Evolutionary conservation across 2,888 invertebrate species (phyloP).

Genomic region (Harpalus rufipes): DNA sequence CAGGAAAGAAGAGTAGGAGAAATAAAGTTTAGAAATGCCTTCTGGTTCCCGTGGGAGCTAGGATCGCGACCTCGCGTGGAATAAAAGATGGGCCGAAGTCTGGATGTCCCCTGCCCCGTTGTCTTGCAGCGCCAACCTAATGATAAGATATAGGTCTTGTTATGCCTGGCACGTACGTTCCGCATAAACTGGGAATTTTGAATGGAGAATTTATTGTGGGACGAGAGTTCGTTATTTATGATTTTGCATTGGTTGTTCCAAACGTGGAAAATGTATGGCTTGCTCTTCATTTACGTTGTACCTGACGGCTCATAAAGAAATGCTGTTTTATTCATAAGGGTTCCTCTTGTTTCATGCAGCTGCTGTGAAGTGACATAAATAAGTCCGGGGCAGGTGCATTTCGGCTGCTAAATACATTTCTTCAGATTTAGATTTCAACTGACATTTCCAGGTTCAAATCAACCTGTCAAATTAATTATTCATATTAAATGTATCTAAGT

Average conservation of each 20-base stretch:
- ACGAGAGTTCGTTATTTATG: conserved; percentile 67
- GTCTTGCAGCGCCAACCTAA: conserved; percentile 52
- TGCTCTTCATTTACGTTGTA: conserved; percentile 64
- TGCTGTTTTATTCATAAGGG: conserved; percentile 65
- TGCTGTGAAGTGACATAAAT: conserved; percentile 46
- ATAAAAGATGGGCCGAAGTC: conserved; percentile 54
- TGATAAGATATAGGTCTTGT: conserved; percentile 67
- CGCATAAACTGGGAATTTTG: conserved; percentile 67
- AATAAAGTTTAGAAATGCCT: conserved; percentile 56
- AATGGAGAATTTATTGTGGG: conserved; percentile 66
- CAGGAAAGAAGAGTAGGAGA: conserved; percentile 41
- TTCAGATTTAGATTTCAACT: background rate
- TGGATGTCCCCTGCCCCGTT: conserved; percentile 17
- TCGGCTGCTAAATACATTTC: conserved; percentile 19
- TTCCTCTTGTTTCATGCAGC: conserved; percentile 55
- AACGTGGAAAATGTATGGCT: conserved; percentile 53
- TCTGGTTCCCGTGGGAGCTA: conserved; percentile 15
- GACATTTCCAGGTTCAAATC: background rate
- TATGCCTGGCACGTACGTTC: conserved; percentile 65
- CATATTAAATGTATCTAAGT: background rate
- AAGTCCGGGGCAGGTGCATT: conserved; percentile 25
- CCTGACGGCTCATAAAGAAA: conserved; percentile 65
- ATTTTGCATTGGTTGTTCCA: conserved; percentile 66
- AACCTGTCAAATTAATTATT: background rate
- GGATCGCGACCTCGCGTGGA: conserved; percentile 55